phyloP scores from a whole-genome alignment of 2,797 vertebrate genomes.

The Erpetoichthys calabaricus region DNA sequence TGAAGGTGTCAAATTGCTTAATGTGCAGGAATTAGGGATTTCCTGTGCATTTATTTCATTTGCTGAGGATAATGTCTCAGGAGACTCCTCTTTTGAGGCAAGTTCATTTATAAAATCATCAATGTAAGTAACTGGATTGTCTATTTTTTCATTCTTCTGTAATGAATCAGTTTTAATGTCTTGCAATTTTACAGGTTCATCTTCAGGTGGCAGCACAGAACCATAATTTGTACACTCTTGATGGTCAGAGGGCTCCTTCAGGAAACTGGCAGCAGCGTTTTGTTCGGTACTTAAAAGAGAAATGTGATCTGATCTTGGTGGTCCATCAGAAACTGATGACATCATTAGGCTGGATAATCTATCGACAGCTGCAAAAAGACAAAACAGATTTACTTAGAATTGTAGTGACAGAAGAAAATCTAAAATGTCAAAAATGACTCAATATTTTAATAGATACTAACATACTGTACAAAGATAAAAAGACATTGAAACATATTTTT shows the following conservation, averaged over 20 bases:
- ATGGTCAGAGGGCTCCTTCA: constrained; percentile 16
- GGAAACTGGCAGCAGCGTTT: constrained; percentile 13
- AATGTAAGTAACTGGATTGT: constrained; percentile 40
- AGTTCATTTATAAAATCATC: constrained; percentile 47
- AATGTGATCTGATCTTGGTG: constrained; percentile 24
- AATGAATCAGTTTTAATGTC: constrained; percentile 10
- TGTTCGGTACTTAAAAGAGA: constrained; percentile 11
- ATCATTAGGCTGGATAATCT: constrained; percentile 45
- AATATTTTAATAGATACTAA: too few species aligned
- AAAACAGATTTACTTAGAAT: background rate
- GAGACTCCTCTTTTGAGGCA: constrained; percentile 16
- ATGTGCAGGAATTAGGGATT: constrained; percentile 5
- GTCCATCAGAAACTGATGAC: constrained; percentile 37
- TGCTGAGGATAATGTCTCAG: background rate
- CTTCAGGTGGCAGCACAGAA: constrained; percentile 7
- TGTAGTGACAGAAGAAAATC: too few species aligned
- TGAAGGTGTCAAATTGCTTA: background rate
- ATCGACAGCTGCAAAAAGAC: constrained; percentile 53
- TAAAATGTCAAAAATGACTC: too few species aligned
- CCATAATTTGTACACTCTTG: background rate
- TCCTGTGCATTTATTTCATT: constrained; percentile 3
- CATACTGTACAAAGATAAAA: too few species aligned
- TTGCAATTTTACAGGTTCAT: constrained; percentile 3
- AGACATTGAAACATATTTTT: too few species aligned
- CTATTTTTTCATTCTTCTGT: constrained; percentile 16